Conservation (phyloP, 2,888 invertebrate genomes). For the Hypselothyrea guttata region DNA sequence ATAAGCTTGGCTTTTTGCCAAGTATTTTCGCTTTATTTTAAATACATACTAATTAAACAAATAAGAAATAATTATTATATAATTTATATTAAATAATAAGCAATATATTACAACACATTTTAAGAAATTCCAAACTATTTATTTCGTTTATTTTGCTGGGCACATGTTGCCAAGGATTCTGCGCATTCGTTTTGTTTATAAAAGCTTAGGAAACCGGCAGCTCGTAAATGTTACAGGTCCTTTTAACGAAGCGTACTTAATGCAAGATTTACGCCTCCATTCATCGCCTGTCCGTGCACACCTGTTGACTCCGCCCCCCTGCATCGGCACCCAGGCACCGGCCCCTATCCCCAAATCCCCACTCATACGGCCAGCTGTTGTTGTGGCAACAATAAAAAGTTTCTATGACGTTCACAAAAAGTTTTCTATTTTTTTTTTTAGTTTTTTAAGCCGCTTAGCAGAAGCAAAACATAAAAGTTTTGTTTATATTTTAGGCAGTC, state of each 20-base stretch:
- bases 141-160: neutral
- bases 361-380: conserved; percentile 6
- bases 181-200: conserved; percentile 32
- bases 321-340: too few species aligned
- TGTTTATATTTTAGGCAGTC: conserved; percentile 23
- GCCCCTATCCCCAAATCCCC: neutral
- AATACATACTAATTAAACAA: too few species aligned
- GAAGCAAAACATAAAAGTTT: conserved; percentile 16
- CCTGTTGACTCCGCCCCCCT: conserved; percentile 57
- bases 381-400: conserved; percentile 45
- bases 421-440: conserved; percentile 24
- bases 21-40: too few species aligned
- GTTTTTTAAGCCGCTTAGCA: conserved; percentile 34
- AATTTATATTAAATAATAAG: neutral
- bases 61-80: neutral
- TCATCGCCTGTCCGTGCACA: conserved; percentile 63
- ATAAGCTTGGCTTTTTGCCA: neutral
- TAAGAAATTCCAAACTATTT: too few species aligned
- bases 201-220: conserved; percentile 11
- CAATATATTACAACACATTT: too few species aligned
- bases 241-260: conserved; percentile 50
- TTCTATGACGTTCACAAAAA: conserved; percentile 41
- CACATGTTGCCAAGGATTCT: conserved; percentile 64
- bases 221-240: conserved; percentile 54
- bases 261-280: conserved; percentile 76